Percentiles rank a stretch among this genome's conserved stretches.
phyloP scores from a whole-genome alignment of 1,140 invertebrate species.

The Drosophila quadrilineata region DNA sequence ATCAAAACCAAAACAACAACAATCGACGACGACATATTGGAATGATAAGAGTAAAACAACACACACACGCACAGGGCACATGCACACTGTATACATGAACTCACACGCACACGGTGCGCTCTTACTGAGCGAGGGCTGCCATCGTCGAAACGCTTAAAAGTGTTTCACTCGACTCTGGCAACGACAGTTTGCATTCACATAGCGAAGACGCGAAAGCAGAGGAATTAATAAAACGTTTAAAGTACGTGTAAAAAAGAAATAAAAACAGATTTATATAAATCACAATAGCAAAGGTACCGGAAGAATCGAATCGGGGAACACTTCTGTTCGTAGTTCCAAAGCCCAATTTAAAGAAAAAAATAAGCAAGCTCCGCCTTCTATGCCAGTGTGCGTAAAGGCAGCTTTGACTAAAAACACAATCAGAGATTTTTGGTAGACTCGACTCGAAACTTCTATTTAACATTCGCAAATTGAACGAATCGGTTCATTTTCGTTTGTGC shows the following conservation, averaged over 20 bases:
- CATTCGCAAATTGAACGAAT: slow-evolving; percentile 46
- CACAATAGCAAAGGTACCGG: slow-evolving; percentile 56
- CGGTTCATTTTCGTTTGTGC: slow-evolving; percentile 77
- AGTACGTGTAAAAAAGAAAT: slow-evolving; percentile 35
- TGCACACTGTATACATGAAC: slow-evolving; percentile 19
- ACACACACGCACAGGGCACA: slow-evolving; percentile 2
- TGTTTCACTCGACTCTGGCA: slow-evolving; percentile 58
- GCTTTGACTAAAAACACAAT: slow-evolving; percentile 51
- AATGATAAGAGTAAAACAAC: slow-evolving; percentile 53
- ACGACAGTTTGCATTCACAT: slow-evolving; percentile 65
- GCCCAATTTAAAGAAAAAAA: slow-evolving; percentile 40
- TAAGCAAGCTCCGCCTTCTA: slow-evolving; percentile 87
- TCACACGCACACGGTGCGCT: slow-evolving; percentile 17
- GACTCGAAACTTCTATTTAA: slow-evolving; percentile 64
- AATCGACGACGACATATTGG: slow-evolving; percentile 63
- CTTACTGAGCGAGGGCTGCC: slow-evolving; percentile 41
- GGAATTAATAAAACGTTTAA: slow-evolving; percentile 33
- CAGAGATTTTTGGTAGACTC: slow-evolving; percentile 15
- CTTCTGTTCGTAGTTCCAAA: slow-evolving; percentile 42
- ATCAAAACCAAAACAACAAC: slow-evolving; percentile 41
- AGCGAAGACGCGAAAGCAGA: slow-evolving; percentile 58
- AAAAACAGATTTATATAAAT: too few relatives aligned
- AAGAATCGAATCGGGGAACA: slow-evolving; percentile 35
- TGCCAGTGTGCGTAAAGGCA: slow-evolving; percentile 94
- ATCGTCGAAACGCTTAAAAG: slow-evolving; percentile 63